Evolutionary conservation across 2,113 vertebrate species (phyloP).

Genomic region (Opisthocomus hoazin): DNA sequence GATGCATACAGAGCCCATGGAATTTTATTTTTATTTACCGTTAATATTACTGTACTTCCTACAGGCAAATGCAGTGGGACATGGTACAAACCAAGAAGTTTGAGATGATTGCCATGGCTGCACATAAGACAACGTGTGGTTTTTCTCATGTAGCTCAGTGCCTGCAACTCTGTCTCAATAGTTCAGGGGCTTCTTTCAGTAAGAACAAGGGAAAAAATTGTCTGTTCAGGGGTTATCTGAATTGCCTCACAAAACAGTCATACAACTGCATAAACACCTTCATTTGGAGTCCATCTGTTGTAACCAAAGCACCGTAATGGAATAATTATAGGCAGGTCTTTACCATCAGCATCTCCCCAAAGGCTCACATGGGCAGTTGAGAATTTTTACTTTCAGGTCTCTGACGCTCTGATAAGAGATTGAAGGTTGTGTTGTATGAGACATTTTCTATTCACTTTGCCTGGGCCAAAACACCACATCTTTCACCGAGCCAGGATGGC

Average conservation of each 20-base stretch:
- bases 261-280: neutral
- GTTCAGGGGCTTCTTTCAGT: neutral
- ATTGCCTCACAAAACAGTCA: neutral
- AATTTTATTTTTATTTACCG: neutral
- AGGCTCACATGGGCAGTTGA: neutral
- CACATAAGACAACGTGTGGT: neutral
- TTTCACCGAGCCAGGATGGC: neutral
- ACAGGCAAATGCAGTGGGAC: neutral
- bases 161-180: neutral
- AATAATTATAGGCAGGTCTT: neutral
- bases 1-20: neutral
- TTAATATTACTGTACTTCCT: neutral
- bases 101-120: neutral
- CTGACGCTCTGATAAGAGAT: neutral
- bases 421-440: neutral
- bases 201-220: neutral
- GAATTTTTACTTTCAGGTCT: neutral
- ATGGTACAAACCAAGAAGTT: neutral
- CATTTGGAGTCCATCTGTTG: neutral
- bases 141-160: fast-evolving
- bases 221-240: neutral
- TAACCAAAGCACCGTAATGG: neutral
- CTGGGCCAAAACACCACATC: neutral
- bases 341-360: neutral
- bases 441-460: neutral